Evolutionary conservation across 1,140 invertebrate species (phyloP), one percentile per base, ranked within the genome.

Genomic region (Drosophila azteca): DNA sequence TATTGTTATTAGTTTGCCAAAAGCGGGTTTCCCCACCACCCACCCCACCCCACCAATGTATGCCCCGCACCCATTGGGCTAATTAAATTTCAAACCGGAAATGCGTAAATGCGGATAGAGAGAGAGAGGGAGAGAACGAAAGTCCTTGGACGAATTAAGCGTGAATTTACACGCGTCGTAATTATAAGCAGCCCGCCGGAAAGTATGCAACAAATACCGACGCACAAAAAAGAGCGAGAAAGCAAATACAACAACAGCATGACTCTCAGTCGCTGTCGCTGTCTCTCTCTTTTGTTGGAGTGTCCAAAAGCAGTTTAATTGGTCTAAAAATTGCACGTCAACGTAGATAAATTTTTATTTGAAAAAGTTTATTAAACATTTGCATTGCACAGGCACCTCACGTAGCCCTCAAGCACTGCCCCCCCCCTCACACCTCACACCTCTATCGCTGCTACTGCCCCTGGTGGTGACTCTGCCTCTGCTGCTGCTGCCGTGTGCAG

Each of bases 311-410:
- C 63, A 60, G 62, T 76, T 88, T 88, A 88, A 88, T 88, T 88
- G 84, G 64, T 83, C 76, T 77, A 88, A 89, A 88, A 88, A 88
- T 83, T 89, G 84, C 83, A 83, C 79, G 83, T 88, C 83, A 89
- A 79, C 79, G 83, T 74, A 79, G 58, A 89, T 89, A 88, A 83
- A 88, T 88, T 88, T 88, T 88, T 88, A 88, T 88, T 83, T 88
- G 76, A 89, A 88, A 88, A 88, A 88, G 79, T 88, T 88, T 88
- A 88, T 88, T 88, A 88, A 88, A 84, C 84, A 88, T 88, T 88
- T 87, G 77, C 68, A 75, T 79, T 83, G 60, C 61, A 41, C 79
- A 88, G 71, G 79, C 79, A 64, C 67, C 44, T 75, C 83, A 87
- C 83, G 83, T 89, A 87, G 43, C 69, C 51, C 55, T 61, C 17